Percentiles rank a stretch among this genome's conserved stretches.
Conservation (phyloP, 2,113 vertebrate species). For the Zootoca vivipara region DNA sequence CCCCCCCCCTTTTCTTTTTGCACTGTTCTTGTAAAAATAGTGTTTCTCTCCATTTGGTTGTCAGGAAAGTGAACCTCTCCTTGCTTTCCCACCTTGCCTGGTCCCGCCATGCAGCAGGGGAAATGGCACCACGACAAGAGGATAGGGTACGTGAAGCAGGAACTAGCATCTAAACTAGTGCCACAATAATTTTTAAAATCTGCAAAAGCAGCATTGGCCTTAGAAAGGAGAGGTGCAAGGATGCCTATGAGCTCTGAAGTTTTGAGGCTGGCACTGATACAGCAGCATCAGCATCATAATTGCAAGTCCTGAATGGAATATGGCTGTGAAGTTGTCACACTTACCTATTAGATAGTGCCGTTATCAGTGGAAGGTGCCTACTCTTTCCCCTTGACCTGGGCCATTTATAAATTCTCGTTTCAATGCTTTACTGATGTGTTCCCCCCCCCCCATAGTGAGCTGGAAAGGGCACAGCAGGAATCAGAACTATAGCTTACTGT, state of each 20-base stretch:
- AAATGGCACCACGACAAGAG: not conserved
- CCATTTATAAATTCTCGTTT: not conserved
- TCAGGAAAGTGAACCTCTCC: not conserved
- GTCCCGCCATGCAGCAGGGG: not conserved
- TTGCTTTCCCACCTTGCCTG: not conserved
- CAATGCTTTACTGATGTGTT: not conserved
- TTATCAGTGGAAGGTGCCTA: not conserved
- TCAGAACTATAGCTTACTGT: too few relatives aligned
- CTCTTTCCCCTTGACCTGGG: not conserved
- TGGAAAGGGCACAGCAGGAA: too few relatives aligned
- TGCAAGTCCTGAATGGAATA: not conserved
- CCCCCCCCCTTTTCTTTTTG: not conserved
- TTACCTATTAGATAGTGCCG: not conserved
- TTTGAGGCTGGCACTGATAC: not conserved
- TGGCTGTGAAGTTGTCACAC: not conserved
- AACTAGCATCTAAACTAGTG: not conserved
- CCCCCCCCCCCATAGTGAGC: too few relatives aligned
- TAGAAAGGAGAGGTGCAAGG: not conserved
- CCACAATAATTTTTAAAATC: not conserved
- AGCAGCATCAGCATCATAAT: not conserved
- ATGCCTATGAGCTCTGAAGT: not conserved
- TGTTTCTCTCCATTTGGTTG: not conserved
- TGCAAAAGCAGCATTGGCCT: too few relatives aligned
- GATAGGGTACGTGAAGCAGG: not conserved
- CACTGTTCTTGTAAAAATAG: not conserved